Percentiles rank a stretch among this genome's conserved stretches.
Evolutionary conservation across 2,113 vertebrate genomes (phyloP).

Genomic region (Callaeas wilsoni): DNA sequence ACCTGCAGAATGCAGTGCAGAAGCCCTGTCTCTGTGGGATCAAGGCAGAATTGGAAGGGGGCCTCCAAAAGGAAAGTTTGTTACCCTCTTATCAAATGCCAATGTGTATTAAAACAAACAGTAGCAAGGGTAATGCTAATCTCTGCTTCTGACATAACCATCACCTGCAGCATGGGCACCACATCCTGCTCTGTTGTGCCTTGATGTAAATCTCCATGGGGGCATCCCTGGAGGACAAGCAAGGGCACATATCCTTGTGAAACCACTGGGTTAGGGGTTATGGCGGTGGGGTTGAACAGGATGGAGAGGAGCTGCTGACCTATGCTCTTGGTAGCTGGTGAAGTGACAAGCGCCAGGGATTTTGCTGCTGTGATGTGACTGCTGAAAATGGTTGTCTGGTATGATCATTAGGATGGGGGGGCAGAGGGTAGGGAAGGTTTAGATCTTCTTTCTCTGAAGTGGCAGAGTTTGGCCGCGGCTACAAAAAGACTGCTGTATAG

Average conservation of each 20-base stretch:
- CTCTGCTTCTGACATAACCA: neutral
- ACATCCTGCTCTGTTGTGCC: accelerated
- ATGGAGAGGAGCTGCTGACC: neutral
- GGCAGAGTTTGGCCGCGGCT: neutral
- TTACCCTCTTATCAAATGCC: neutral
- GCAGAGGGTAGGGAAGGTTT: neutral
- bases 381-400: neutral
- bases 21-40: neutral
- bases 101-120: neutral
- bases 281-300: neutral
- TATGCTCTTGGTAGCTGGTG: neutral
- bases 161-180: neutral
- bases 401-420: accelerated
- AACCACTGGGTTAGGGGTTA: neutral
- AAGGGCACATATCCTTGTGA: neutral
- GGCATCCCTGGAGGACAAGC: neutral
- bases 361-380: neutral
- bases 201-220: accelerated
- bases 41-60: neutral
- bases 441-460: neutral
- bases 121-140: neutral
- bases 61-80: neutral
- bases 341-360: neutral
- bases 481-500: neutral
- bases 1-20: neutral